A percentile compares a stretch with the other conserved stretches of the same genome.
phyloP scores from a whole-genome alignment of 1,140 invertebrate genomes.

The Dendrolimus kikuchii region DNA sequence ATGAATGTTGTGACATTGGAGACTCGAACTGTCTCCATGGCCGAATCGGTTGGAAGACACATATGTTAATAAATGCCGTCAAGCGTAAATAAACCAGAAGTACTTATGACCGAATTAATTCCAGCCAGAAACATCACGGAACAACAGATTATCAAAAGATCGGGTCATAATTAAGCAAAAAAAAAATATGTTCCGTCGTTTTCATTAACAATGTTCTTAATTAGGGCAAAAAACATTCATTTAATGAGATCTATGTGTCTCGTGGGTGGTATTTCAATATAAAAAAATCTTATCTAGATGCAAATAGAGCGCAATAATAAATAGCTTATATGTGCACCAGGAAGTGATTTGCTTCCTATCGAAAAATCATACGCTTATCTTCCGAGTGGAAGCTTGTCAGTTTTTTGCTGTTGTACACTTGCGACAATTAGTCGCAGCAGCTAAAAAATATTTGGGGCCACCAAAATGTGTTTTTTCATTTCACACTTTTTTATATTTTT shows the following conservation, averaged over 20 bases:
- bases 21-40: too few relatives aligned
- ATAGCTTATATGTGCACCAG: slow-evolving; percentile 17
- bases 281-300: too few relatives aligned
- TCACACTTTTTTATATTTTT: not conserved
- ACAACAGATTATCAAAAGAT: too few relatives aligned
- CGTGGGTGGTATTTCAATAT: too few relatives aligned
- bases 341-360: slow-evolving; percentile 39
- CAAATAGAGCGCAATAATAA: slow-evolving; percentile 4
- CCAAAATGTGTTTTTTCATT: not conserved
- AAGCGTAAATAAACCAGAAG: too few relatives aligned
- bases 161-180: too few relatives aligned
- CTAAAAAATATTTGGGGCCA: not conserved
- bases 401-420: slow-evolving; percentile 5
- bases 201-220: slow-evolving; percentile 7
- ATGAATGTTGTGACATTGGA: too few relatives aligned
- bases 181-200: slow-evolving; percentile 3
- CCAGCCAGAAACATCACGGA: too few relatives aligned
- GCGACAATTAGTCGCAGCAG: slow-evolving; percentile 6
- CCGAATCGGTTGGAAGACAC: too few relatives aligned
- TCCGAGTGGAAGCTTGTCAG: slow-evolving; percentile 20
- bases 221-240: not conserved
- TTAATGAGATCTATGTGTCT: not conserved
- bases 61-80: too few relatives aligned
- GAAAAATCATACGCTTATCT: slow-evolving; percentile 27
- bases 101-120: too few relatives aligned